Evolutionary conservation across 1,140 invertebrate species (phyloP).

Genomic region (Diorhabda sublineata): DNA sequence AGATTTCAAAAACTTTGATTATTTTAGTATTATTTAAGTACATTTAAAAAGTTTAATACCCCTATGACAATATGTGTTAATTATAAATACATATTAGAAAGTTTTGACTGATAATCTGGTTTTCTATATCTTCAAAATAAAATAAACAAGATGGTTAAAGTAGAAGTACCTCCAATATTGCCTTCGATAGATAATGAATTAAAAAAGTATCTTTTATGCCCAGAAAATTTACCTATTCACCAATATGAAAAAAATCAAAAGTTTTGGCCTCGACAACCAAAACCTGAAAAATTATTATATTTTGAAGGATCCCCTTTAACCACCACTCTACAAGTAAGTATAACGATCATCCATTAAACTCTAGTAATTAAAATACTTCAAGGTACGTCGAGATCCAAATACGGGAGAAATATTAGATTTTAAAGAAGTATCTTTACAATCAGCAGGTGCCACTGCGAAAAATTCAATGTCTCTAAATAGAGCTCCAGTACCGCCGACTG

Average conservation of each 20-base stretch:
- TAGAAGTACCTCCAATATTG: conserved; percentile 49
- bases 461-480: conserved; percentile 74
- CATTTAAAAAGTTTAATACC: too few relatives aligned
- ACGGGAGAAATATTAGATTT: conserved; percentile 67
- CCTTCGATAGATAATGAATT: conserved; percentile 54
- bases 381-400: conserved; percentile 64
- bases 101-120: too few relatives aligned
- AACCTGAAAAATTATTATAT: conserved; percentile 52
- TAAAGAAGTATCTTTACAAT: conserved; percentile 60
- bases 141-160: too few relatives aligned
- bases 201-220: conserved; percentile 55
- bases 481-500: conserved; percentile 55
- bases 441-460: conserved; percentile 61
- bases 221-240: conserved; percentile 62
- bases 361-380: conserved; percentile 13
- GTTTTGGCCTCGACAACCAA: conserved; percentile 54
- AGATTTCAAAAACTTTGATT: too few relatives aligned
- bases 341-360: too few relatives aligned
- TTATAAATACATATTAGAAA: too few relatives aligned
- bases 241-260: conserved; percentile 55
- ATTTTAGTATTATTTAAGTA: too few relatives aligned
- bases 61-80: too few relatives aligned
- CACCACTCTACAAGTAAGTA: conserved; percentile 50
- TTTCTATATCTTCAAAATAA: too few relatives aligned
- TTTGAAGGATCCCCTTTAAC: conserved; percentile 50